Conservation (phyloP, 2,113 vertebrate species). For the Sprattus sprattus region DNA sequence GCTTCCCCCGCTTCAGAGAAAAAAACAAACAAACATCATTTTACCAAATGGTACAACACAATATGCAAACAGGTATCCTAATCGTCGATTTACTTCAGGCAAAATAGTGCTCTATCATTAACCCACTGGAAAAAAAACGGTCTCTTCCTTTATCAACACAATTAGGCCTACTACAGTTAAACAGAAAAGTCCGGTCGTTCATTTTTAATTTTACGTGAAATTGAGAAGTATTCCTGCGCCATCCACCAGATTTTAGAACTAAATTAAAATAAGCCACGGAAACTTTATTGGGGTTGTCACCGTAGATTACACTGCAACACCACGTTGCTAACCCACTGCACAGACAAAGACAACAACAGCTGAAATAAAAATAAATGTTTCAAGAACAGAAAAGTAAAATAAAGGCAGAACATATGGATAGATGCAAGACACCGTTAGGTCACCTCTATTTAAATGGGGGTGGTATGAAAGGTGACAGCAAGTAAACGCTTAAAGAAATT, state of each 20-base stretch:
- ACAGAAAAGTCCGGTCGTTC: background rate
- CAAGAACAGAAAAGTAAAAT: constrained; percentile 5
- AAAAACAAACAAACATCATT: constrained; percentile 19
- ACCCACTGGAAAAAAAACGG: background rate
- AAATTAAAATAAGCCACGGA: background rate
- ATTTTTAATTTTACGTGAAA: background rate
- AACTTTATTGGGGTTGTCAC: background rate
- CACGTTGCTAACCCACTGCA: background rate
- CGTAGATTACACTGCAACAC: background rate
- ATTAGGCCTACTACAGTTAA: background rate
- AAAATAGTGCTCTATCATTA: background rate
- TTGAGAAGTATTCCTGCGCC: background rate
- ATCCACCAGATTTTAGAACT: background rate
- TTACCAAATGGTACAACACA: background rate
- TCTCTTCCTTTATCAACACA: background rate
- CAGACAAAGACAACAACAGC: constrained; percentile 29
- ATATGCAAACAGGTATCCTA: background rate
- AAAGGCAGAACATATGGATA: background rate
- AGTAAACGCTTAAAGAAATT: constrained; percentile 68
- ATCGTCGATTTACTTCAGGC: background rate
- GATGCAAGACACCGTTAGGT: constrained; percentile 53
- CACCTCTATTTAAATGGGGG: constrained; percentile 51
- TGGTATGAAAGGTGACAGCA: constrained; percentile 56
- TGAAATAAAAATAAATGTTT: background rate
- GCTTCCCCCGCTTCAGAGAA: constrained; percentile 71